phyloP scores from a whole-genome alignment of 1,140 invertebrate species.

The Lucilia sericata region DNA sequence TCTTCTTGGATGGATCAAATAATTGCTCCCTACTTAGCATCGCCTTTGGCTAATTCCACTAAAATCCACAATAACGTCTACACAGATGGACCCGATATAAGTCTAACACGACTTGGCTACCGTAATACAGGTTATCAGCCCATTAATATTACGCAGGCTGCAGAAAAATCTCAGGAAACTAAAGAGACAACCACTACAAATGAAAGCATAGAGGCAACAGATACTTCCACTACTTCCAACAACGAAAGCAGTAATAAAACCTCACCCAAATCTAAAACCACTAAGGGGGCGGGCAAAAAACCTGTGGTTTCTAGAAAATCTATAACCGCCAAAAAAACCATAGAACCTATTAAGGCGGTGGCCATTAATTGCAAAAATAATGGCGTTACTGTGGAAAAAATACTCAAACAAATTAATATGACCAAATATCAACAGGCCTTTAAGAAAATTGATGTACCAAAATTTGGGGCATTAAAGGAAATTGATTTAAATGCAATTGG shows the following conservation, averaged over 20 bases:
- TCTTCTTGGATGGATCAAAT: background rate
- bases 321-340: background rate
- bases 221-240: no score
- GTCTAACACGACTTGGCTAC: background rate
- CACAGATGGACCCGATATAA: background rate
- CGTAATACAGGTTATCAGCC: no score
- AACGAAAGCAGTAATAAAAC: background rate
- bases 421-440: background rate
- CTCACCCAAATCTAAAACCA: background rate
- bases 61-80: background rate
- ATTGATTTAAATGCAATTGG: conserved; percentile 32
- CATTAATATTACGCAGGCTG: no score
- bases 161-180: no score
- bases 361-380: background rate
- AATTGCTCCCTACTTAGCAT: background rate
- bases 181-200: no score
- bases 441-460: background rate
- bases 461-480: conserved; percentile 9
- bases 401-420: conserved; percentile 21
- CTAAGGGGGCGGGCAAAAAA: background rate
- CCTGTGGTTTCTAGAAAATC: background rate
- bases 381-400: background rate
- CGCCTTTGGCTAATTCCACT: conserved; percentile 25
- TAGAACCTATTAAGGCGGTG: background rate
- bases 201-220: no score